phyloP scores from a whole-genome alignment of 2,113 vertebrate genomes.

The Astur gentilis region DNA sequence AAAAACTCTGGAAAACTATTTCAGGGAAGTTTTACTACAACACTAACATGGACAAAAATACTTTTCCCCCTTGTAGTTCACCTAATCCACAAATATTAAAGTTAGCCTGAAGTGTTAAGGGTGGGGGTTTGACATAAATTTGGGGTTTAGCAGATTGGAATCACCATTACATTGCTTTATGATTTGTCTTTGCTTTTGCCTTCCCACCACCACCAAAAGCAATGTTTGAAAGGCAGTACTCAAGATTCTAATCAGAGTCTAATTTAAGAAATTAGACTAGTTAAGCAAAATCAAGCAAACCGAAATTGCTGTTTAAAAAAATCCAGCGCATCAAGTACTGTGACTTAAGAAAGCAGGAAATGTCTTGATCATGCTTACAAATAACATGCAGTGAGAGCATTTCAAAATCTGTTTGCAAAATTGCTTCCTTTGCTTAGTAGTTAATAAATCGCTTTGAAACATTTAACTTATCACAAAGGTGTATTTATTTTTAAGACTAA shows the following conservation, averaged over 20 bases:
- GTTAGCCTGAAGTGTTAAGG: not conserved
- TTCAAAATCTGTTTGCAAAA: not conserved
- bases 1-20: not conserved
- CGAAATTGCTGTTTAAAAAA: constrained; percentile 28
- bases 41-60: not conserved
- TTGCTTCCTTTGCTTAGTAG: not conserved
- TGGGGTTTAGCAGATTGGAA: not conserved
- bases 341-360: not conserved
- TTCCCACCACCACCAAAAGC: not conserved
- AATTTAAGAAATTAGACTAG: not conserved
- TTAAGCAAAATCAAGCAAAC: constrained; percentile 35
- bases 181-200: not conserved
- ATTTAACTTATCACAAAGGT: not conserved
- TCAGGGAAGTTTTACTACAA: not conserved
- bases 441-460: not conserved
- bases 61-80: not conserved
- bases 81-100: not conserved
- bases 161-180: not conserved
- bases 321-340: not conserved
- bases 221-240: not conserved
- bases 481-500: not conserved
- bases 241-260: not conserved
- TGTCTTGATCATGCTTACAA: not conserved
- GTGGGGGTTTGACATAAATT: not conserved
- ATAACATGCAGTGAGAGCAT: not conserved